phyloP scores from a whole-genome alignment of 2,113 vertebrate genomes.

The Malurus cyaneus region DNA sequence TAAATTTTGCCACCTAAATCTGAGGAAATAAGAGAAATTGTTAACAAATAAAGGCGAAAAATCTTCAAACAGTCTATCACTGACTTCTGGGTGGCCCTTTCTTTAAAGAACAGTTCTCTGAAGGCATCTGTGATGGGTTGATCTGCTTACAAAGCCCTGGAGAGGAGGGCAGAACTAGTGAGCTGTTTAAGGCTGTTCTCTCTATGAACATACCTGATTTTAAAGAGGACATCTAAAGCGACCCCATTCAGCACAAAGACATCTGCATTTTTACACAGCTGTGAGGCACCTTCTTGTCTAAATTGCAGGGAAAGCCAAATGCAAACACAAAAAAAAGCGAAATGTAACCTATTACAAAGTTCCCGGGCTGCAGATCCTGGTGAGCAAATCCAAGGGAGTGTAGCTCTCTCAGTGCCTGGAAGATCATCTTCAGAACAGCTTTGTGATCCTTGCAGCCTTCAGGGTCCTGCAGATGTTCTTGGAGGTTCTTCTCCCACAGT shows the following conservation, averaged over 20 bases:
- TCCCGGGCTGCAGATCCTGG: constrained; percentile 67
- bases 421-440: constrained; percentile 44
- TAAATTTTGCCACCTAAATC: constrained; percentile 62
- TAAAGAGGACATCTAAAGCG: not conserved
- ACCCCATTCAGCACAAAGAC: not conserved
- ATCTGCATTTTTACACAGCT: not conserved
- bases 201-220: accelerated
- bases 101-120: not conserved
- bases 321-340: not conserved
- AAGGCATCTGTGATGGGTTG: not conserved
- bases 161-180: not conserved
- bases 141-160: not conserved
- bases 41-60: not conserved
- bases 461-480: constrained; percentile 20
- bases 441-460: not conserved
- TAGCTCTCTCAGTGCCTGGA: constrained; percentile 66
- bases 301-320: not conserved
- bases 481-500: constrained; percentile 72
- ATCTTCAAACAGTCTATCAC: not conserved
- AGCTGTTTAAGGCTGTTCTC: not conserved
- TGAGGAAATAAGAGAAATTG: constrained; percentile 16
- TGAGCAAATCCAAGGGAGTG: constrained; percentile 56
- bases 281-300: not conserved
- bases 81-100: not conserved
- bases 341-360: constrained; percentile 68